These are phyloP conservation scores for Drosophila helvetica DNA, from an alignment of 2,888 invertebrate genomes.

Conservation along the genomic window DNA sequence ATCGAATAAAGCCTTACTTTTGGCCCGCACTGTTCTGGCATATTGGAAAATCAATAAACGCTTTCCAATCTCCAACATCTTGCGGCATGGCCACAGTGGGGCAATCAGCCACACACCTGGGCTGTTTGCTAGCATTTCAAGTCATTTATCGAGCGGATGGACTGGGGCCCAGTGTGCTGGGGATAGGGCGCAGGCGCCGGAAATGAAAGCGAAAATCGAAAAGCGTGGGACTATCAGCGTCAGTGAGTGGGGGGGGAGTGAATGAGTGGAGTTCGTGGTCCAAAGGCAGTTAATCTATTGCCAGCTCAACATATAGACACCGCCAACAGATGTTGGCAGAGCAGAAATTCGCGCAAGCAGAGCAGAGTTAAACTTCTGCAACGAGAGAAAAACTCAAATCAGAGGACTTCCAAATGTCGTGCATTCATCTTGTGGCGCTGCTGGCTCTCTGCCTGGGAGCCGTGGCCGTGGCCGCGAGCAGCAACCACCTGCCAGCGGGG, in stretches of 20 bases:
- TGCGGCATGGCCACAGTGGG: constrained; percentile 52
- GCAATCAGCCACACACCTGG: background rate
- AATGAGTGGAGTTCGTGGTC: constrained; percentile 38
- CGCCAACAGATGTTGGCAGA: constrained; percentile 71
- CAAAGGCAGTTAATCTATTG: constrained; percentile 65
- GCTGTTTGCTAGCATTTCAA: background rate
- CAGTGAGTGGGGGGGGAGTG: constrained; percentile 10
- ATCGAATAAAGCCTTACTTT: constrained; percentile 37
- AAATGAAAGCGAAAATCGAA: constrained; percentile 68
- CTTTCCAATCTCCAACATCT: constrained; percentile 36
- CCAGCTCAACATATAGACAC: constrained; percentile 75
- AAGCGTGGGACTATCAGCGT: constrained; percentile 58
- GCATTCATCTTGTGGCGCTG: constrained; percentile 52
- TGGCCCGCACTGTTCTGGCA: constrained; percentile 26
- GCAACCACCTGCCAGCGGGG: constrained; percentile 72
- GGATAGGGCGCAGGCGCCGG: constrained; percentile 60
- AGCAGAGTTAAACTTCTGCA: constrained; percentile 10
- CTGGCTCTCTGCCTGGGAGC: constrained; percentile 41
- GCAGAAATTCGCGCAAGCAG: constrained; percentile 43
- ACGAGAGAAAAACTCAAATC: constrained; percentile 10
- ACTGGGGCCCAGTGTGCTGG: constrained; percentile 48
- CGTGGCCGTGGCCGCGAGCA: constrained; percentile 27
- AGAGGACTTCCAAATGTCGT: constrained; percentile 40
- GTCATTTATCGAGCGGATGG: too few species aligned
- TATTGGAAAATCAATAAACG: constrained; percentile 66